Conservation (phyloP, 2,797 vertebrate species). For the Calcarius lapponicus region DNA sequence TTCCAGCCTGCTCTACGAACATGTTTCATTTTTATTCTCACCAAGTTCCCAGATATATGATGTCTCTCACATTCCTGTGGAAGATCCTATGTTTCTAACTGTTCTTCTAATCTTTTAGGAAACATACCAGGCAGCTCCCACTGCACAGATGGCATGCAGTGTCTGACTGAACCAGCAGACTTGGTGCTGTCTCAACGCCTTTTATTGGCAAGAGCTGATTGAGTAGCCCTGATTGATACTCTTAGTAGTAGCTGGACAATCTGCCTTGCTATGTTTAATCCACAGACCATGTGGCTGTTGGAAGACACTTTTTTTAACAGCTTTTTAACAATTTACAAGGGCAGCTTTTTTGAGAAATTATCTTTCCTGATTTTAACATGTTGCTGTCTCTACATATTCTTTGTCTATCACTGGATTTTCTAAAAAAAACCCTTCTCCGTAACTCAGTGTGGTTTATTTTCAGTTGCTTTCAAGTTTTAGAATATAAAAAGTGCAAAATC, state of each 20-base stretch:
- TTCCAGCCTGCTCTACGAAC: neutral
- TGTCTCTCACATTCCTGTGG: slow-evolving; percentile 1
- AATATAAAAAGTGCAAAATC: slow-evolving; percentile 8
- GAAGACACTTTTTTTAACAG: slow-evolving; percentile 34
- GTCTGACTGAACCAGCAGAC: slow-evolving; percentile 43
- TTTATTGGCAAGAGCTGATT: slow-evolving; percentile 35
- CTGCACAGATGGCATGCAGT: slow-evolving; percentile 37
- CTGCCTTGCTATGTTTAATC: slow-evolving; percentile 64
- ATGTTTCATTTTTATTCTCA: neutral
- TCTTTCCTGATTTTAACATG: slow-evolving; percentile 18
- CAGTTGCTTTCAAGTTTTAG: slow-evolving; percentile 11
- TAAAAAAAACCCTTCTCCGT: neutral
- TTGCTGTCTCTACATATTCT: slow-evolving; percentile 32
- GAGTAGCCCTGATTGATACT: slow-evolving; percentile 53
- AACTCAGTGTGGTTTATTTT: slow-evolving; percentile 12
- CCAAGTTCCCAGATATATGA: neutral
- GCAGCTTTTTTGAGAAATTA: slow-evolving; percentile 38
- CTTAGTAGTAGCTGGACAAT: slow-evolving; percentile 55
- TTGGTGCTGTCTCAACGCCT: slow-evolving; percentile 3
- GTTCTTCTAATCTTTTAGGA: neutral
- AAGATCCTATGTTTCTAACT: slow-evolving; percentile 28
- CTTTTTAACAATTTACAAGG: slow-evolving; percentile 45
- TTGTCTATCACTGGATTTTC: slow-evolving; percentile 42
- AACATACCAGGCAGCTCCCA: slow-evolving; percentile 17
- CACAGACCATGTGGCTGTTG: slow-evolving; percentile 49